These are phyloP conservation scores for Perccottus glenii DNA, from an alignment of 2,113 vertebrate species.

Conservation along the genomic window DNA sequence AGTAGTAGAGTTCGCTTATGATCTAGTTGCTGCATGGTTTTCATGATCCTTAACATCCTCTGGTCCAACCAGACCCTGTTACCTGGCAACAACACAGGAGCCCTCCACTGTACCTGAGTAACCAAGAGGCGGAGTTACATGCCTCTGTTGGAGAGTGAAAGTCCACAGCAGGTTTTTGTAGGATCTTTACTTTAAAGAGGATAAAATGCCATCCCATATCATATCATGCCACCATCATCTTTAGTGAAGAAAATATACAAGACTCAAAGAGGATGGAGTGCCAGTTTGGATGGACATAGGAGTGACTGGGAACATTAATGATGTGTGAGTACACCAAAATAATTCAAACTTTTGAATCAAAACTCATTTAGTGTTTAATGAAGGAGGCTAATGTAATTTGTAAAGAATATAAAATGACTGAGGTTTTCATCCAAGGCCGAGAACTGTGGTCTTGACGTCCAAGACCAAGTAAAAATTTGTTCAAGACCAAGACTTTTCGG, in stretches of 20 bases:
- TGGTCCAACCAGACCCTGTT: not conserved
- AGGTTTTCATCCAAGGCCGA: too few relatives aligned
- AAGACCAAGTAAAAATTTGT: too few relatives aligned
- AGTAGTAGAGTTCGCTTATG: too few relatives aligned
- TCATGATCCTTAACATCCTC: conserved; percentile 17
- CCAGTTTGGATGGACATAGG: conserved; percentile 69
- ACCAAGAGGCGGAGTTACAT: conserved; percentile 24
- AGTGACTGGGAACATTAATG: conserved; percentile 63
- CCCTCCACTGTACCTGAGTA: conserved; percentile 1
- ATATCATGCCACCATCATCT: conserved; percentile 64
- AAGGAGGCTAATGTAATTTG: too few relatives aligned
- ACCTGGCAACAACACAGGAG: conserved; percentile 56
- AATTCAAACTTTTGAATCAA: not conserved
- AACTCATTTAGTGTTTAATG: too few relatives aligned
- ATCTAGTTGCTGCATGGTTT: not conserved
- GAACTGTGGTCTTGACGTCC: too few relatives aligned
- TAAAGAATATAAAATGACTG: too few relatives aligned
- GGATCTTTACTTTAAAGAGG: not conserved
- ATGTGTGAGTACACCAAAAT: conserved; percentile 42
- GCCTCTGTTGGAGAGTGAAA: not conserved
- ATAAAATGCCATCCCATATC: conserved; percentile 47
- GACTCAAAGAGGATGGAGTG: conserved; percentile 52
- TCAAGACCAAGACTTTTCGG: too few relatives aligned
- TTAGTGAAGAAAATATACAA: conserved; percentile 55
- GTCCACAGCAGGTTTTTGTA: conserved; percentile 1